Percentiles rank a stretch among this genome's conserved stretches.
These are phyloP conservation scores for Macropus fuliginosus DNA, from an alignment of 2,797 vertebrate species.

Conservation along the genomic window DNA sequence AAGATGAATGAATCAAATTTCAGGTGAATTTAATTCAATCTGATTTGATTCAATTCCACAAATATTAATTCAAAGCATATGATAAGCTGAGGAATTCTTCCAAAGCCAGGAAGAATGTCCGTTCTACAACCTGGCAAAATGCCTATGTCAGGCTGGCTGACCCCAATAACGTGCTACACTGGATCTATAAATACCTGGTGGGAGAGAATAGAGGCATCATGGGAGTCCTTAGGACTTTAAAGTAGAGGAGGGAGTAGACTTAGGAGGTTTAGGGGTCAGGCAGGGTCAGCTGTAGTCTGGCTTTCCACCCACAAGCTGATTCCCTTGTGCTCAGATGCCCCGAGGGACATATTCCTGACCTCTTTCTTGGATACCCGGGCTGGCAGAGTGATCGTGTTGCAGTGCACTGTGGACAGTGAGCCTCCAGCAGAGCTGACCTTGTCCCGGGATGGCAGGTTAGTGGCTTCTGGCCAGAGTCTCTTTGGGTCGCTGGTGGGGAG, in stretches of 20 bases:
- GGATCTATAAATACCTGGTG: not conserved
- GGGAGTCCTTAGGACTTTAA: not conserved
- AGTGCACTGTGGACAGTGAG: constrained; percentile 82
- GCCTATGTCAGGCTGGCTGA: not conserved
- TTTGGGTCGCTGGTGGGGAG: rapidly evolving
- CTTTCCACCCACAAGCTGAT: not conserved
- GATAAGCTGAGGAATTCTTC: not conserved
- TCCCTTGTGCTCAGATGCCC: constrained; percentile 76
- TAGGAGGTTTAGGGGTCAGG: not conserved
- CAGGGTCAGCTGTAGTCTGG: not conserved
- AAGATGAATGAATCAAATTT: not conserved
- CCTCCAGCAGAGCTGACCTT: constrained; percentile 78
- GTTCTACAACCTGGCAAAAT: no score
- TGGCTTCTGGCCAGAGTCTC: constrained; percentile 50
- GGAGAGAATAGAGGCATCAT: not conserved
- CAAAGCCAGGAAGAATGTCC: not conserved
- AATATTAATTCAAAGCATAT: not conserved
- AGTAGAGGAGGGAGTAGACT: not conserved
- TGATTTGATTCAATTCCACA: not conserved
- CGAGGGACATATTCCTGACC: constrained; percentile 71
- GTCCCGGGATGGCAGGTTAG: not conserved
- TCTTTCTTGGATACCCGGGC: constrained; percentile 77
- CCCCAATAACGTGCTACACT: not conserved
- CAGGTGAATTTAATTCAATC: not conserved
- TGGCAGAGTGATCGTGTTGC: constrained; percentile 54